A percentile compares a stretch with the other conserved stretches of the same genome.
Conservation (phyloP, 2,888 invertebrate species). For the Mechanitis messenoides region DNA sequence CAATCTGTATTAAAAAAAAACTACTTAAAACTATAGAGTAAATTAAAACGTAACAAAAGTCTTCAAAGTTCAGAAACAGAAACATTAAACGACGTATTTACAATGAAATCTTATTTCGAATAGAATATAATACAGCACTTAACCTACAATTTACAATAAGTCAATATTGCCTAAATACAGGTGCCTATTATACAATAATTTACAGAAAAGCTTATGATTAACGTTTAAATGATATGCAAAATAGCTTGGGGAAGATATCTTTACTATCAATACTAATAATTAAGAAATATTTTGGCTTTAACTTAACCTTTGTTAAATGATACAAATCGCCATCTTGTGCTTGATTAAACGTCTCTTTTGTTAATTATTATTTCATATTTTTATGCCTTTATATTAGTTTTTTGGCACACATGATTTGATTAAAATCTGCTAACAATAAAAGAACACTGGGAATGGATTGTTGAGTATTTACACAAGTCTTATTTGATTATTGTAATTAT, state of each 20-base stretch:
- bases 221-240: constrained; percentile 72
- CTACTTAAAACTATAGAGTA: constrained; percentile 27
- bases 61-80: constrained; percentile 41
- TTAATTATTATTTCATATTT: not conserved
- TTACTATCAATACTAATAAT: constrained; percentile 30
- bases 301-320: constrained; percentile 2
- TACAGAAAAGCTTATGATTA: constrained; percentile 63
- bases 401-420: constrained; percentile 5
- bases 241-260: constrained; percentile 39
- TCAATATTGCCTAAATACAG: constrained; percentile 63
- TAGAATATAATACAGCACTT: constrained; percentile 58
- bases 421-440: constrained; percentile 4
- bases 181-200: constrained; percentile 72
- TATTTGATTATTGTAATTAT: constrained; percentile 7
- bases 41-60: constrained; percentile 32
- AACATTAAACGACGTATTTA: constrained; percentile 50
- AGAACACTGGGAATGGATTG: constrained; percentile 3
- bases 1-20: constrained; percentile 19
- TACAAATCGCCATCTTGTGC: not conserved
- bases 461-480: constrained; percentile 17
- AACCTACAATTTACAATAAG: constrained; percentile 51
- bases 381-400: not conserved
- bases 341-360: not conserved
- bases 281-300: constrained; percentile 22
- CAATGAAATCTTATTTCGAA: constrained; percentile 65